Conservation (phyloP, 2,797 vertebrate genomes). For the Etheostoma perlongum region DNA sequence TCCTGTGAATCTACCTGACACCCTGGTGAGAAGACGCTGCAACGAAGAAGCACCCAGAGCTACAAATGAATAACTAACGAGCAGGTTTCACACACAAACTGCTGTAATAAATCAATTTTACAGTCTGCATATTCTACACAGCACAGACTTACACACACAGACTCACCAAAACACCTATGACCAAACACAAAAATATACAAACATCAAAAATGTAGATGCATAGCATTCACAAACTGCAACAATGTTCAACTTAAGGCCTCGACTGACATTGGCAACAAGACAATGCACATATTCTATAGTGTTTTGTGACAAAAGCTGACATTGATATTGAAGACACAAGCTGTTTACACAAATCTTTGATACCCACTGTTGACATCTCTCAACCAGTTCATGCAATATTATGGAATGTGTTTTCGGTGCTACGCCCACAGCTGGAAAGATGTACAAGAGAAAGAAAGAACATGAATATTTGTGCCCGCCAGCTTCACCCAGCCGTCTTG, state of each 20-base stretch:
- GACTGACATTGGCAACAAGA: slow-evolving; percentile 6
- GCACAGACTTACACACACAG: neutral
- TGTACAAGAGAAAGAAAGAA: slow-evolving; percentile 43
- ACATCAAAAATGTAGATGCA: neutral
- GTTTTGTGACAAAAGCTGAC: neutral
- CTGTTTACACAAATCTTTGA: slow-evolving; percentile 64
- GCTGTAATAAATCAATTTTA: slow-evolving; percentile 50
- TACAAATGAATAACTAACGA: slow-evolving; percentile 67
- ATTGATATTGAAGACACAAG: slow-evolving; percentile 32
- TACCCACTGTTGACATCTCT: slow-evolving; percentile 34
- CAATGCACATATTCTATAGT: neutral
- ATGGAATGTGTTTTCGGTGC: slow-evolving; percentile 65
- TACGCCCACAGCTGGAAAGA: slow-evolving; percentile 48
- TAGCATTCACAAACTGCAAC: neutral
- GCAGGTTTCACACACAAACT: slow-evolving; percentile 54
- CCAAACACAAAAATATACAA: neutral
- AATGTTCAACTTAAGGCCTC: neutral
- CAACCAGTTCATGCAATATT: slow-evolving; percentile 64
- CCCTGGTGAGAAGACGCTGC: slow-evolving; percentile 45
- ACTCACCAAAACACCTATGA: neutral
- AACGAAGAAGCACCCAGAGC: slow-evolving; percentile 48
- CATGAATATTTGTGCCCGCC: slow-evolving; percentile 51
- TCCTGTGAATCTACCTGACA: slow-evolving; percentile 58
- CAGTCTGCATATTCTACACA: slow-evolving; percentile 24
- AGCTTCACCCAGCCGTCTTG: slow-evolving; percentile 60